These are phyloP conservation scores for Neomonachus schauinslandi DNA, from an alignment of 2,113 vertebrate species.

Conservation along the genomic window DNA sequence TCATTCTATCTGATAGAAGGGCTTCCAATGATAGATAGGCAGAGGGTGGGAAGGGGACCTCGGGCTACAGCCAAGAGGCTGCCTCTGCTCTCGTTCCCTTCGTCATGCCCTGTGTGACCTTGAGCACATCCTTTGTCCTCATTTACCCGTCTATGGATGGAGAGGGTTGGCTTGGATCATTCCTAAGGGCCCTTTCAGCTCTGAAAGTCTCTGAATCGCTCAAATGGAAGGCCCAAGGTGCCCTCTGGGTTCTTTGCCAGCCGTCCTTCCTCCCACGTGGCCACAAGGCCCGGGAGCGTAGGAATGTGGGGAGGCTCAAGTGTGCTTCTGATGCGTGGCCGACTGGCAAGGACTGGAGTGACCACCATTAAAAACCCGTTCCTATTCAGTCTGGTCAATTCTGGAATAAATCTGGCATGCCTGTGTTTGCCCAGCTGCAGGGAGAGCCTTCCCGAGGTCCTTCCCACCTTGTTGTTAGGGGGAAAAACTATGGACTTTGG, in stretches of 20 bases:
- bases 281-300: not conserved
- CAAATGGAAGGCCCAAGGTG: not conserved
- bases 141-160: not conserved
- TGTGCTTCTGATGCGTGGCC: not conserved
- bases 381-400: no score
- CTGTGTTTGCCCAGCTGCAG: fast-evolving
- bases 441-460: not conserved
- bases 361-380: fast-evolving
- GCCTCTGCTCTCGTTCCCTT: fast-evolving
- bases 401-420: not conserved
- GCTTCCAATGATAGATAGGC: not conserved
- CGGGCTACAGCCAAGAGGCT: not conserved
- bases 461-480: not conserved
- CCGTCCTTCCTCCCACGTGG: fast-evolving
- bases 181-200: not conserved
- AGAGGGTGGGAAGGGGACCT: not conserved
- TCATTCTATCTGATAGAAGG: not conserved
- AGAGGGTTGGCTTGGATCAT: not conserved
- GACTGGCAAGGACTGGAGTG: not conserved
- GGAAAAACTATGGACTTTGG: not conserved
- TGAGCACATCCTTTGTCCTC: not conserved
- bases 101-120: not conserved
- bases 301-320: not conserved
- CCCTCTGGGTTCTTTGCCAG: not conserved
- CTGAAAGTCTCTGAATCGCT: not conserved